A percentile compares a stretch with the other conserved stretches of the same genome.
Evolutionary conservation across 30 jellyfish, hydroid and myxozoan species (phyloP).

Genomic region (Aurelia coerulea): DNA sequence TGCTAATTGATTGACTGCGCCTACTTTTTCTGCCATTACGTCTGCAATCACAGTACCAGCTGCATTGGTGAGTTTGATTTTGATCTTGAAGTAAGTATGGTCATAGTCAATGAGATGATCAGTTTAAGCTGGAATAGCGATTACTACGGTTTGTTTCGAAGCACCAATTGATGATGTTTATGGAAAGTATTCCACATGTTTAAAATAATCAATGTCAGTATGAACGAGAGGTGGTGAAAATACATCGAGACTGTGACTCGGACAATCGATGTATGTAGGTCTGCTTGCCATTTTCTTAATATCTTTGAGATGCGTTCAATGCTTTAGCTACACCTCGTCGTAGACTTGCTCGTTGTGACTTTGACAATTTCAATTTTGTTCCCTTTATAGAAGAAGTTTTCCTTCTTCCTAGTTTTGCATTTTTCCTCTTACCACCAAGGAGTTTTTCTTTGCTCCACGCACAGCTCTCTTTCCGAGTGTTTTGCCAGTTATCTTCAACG

Average conservation of each 20-base stretch:
- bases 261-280: background rate
- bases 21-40: no score
- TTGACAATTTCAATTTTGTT: no score
- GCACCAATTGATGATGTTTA: slow-evolving; percentile 6
- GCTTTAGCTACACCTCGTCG: no score
- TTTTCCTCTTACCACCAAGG: no score
- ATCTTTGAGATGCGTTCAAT: no score
- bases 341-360: no score
- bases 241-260: slow-evolving; percentile 1
- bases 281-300: background rate
- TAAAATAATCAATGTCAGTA: background rate
- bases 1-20: no score
- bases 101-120: no score
- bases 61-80: background rate
- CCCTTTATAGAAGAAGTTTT: no score
- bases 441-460: background rate
- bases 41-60: background rate
- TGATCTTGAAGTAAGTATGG: background rate
- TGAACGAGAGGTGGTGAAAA: background rate
- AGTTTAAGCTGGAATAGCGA: no score
- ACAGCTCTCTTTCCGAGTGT: background rate
- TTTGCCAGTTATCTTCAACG: background rate
- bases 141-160: no score
- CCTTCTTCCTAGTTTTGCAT: no score
- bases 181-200: background rate